These are phyloP conservation scores for Hipparchia semele DNA, from an alignment of 2,888 invertebrate genomes.

Conservation along the genomic window DNA sequence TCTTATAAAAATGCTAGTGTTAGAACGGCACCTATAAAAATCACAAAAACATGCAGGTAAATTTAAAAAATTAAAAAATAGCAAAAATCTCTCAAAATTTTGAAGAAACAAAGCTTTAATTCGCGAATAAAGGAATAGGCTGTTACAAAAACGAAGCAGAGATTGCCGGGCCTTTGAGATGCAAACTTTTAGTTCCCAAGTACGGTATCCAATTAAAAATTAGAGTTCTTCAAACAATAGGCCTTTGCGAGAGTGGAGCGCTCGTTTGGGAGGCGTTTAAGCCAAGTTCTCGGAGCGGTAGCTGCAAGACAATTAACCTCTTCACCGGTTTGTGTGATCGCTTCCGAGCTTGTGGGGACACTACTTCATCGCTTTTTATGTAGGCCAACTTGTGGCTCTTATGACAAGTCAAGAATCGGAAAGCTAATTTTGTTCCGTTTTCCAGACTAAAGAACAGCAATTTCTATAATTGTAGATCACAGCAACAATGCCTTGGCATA, in stretches of 20 bases:
- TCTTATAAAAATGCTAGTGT: not conserved
- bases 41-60: not conserved
- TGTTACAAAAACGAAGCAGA: slow-evolving; percentile 27
- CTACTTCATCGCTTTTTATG: slow-evolving; percentile 48
- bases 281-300: slow-evolving; percentile 64
- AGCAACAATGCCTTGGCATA: too few species aligned
- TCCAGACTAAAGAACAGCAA: too few species aligned
- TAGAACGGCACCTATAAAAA: not conserved
- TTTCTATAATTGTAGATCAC: too few species aligned
- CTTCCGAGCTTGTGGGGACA: slow-evolving; percentile 55
- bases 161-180: slow-evolving; percentile 28
- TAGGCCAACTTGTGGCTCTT: too few species aligned
- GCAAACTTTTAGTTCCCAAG: slow-evolving; percentile 34
- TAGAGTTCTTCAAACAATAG: slow-evolving; percentile 66
- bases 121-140: slow-evolving; percentile 24
- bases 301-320: slow-evolving; percentile 79
- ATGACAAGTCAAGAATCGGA: too few species aligned
- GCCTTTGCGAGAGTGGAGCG: slow-evolving; percentile 56
- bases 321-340: slow-evolving; percentile 67
- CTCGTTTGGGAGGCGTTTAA: slow-evolving; percentile 56
- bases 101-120: slow-evolving; percentile 17
- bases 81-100: not conserved
- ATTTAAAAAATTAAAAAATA: not conserved
- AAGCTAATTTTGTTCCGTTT: too few species aligned
- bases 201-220: slow-evolving; percentile 67